Base-by-base conservation (phyloP, 2,888 invertebrate species). In the Drosophila emarginata region DNA sequence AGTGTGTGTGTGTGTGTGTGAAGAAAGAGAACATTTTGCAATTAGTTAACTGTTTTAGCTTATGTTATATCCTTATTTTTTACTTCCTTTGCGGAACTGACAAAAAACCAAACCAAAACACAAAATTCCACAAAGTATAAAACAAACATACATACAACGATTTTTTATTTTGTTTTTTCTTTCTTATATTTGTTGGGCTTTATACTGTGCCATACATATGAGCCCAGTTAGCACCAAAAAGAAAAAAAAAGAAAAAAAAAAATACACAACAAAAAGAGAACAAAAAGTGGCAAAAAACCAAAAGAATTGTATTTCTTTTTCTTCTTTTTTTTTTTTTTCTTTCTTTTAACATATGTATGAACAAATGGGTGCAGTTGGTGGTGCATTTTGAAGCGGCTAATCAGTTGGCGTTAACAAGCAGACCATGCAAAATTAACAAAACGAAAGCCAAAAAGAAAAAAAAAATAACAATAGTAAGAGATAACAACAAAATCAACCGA, bases 31-130 rank as follows among this genome's bases (percentile, higher is more conserved):
- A 76, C 66, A 74, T 77, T 73, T 64, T 59, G 76, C 77, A 82
- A 85, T 85, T 85, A 81, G 79, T 81, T 78, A 79, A 79, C 67
- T 78, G 80, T 74, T 72, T 64, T 26, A 26, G 62, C 52, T 60
- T 67, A 53, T 59, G 45, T 51, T 23, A 51, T 58, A 39, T 3
- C 45, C 51, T 28, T 51, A 51, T 21, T 21, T 51, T 51, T 60
- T n/a, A 21, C 57, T 60, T 52, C 39, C 64, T 21, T 12, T 32
- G 60, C 36, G 52, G 40, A 61, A 45, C 52, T 65, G 50, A 56
- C 60, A 69, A 54, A 57, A 37, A 36, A 37, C 21, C 45, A 37
- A 18, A 37, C 37, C 45, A 45, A 45, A 45, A 45, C 45, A 45
- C 45, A 45, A 54, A 57, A 56, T 18, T 57, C 37, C 56, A 57